Evolutionary conservation across 2,888 invertebrate species (phyloP), one percentile per base, ranked within the genome.

Genomic region (Tinea trinotella): DNA sequence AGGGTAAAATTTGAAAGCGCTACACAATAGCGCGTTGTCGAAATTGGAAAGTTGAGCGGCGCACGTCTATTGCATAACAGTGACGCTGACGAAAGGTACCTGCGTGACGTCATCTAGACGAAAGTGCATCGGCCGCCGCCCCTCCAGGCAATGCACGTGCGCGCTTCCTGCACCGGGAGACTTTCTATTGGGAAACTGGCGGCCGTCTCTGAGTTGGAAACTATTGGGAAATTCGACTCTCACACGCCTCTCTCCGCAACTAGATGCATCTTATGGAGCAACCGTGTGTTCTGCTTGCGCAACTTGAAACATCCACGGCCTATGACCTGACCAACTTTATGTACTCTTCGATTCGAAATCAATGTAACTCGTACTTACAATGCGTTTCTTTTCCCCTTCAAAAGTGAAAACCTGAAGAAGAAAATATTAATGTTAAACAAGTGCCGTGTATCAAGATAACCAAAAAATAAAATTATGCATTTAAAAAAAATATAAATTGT

Each of bases 1-100:
- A 74, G 69, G 76, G 79, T 78, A 78, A 77, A 84, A 83, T 85
- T 83, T 84, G 84, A 84, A 85, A 85, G 84, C 85, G 84, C 83
- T 71, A 81, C 76, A 84, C 84, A 85, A 84, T 84, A 78, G 83
- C 77, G 74, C 77, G 83, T 84, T 84, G 85, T 83, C 83, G 84
- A 84, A 85, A 84, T 85, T 84, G 84, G 84, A 84, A 84, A 84
- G 84, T 84, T 74, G 82, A 82, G 79, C 70, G 73, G 77, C 71
- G 83, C 77, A 77, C 76, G 75, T 74, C 71, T 64, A 68, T 84
- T 84, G 77, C 83, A 73, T 81, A 83, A 83, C 72, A 72, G 76
- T 76, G 80, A 79, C 78, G 77, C 78, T 79, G 80, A 74, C 79
- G 82, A 79, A 80, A 83, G 82, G 81, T 74, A 76, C 71, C 55